Percentiles rank a stretch among this genome's conserved stretches.
Evolutionary conservation across 1,140 invertebrate genomes (phyloP).

Genomic region (Vanessa tameamea): DNA sequence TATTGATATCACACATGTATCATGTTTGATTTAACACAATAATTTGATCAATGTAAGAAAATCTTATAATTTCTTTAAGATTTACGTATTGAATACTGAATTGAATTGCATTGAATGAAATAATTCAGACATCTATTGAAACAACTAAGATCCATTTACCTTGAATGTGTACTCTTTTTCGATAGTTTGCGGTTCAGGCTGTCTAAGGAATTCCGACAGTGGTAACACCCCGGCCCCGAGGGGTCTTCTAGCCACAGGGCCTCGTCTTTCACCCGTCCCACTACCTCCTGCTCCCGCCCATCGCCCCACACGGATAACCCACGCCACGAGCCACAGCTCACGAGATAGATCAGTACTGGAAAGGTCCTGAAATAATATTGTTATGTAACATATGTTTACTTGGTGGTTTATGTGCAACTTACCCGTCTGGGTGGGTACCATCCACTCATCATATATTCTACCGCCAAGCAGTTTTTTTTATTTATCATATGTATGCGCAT

Average conservation of each 20-base stretch:
- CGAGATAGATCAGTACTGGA: conserved; percentile 90
- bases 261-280: conserved; percentile 81
- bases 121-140: neutral
- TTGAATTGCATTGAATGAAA: too few relatives aligned
- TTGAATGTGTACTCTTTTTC: conserved; percentile 87
- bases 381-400: neutral
- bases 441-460: too few relatives aligned
- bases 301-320: conserved; percentile 92
- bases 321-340: conserved; percentile 92
- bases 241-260: conserved; percentile 84
- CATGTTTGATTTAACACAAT: too few relatives aligned
- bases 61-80: too few relatives aligned
- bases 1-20: too few relatives aligned
- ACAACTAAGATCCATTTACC: conserved; percentile 37
- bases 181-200: conserved; percentile 83
- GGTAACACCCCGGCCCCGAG: conserved; percentile 91
- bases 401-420: too few relatives aligned
- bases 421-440: too few relatives aligned
- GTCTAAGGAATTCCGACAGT: conserved; percentile 82
- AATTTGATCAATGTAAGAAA: too few relatives aligned
- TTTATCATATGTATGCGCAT: too few relatives aligned
- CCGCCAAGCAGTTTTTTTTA: too few relatives aligned
- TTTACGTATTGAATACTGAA: too few relatives aligned
- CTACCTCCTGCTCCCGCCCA: conserved; percentile 92
- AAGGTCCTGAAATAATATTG: conserved; percentile 79